A percentile compares a stretch with the other conserved stretches of the same genome.
Conservation (phyloP, 2,888 invertebrate species). For the Lasioglossum zephyrum region DNA sequence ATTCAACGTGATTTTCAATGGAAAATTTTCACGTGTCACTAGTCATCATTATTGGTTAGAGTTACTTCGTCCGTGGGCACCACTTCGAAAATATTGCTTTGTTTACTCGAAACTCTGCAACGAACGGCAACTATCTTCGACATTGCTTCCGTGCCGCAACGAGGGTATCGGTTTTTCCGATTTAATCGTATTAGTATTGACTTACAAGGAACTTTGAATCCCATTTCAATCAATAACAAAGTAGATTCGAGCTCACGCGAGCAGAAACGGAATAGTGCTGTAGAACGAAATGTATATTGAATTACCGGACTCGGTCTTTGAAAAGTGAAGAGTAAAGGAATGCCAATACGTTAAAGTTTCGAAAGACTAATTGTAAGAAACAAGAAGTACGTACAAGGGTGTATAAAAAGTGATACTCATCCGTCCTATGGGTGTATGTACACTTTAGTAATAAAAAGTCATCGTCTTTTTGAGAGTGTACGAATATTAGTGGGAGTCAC, state of each 20-base stretch:
- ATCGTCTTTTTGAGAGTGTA: too few species aligned
- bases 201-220: slow-evolving; percentile 9
- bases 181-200: slow-evolving; percentile 41
- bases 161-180: slow-evolving; percentile 21
- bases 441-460: too few species aligned
- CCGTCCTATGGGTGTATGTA: too few species aligned
- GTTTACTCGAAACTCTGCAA: slow-evolving; percentile 36
- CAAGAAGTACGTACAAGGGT: too few species aligned
- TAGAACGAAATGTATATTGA: not conserved
- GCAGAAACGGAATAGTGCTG: not conserved
- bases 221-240: slow-evolving; percentile 20
- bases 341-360: not conserved
- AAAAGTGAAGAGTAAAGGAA: not conserved
- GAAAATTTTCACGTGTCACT: not conserved
- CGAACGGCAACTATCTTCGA: slow-evolving; percentile 20
- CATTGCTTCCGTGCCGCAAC: slow-evolving; percentile 22
- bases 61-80: not conserved
- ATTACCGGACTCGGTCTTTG: not conserved
- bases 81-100: slow-evolving; percentile 27
- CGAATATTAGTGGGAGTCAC: too few species aligned
- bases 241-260: not conserved
- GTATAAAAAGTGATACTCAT: too few species aligned
- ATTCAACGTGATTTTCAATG: not conserved
- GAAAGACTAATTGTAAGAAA: too few species aligned
- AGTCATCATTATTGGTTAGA: slow-evolving; percentile 1